These are phyloP conservation scores for Ditylenchus weischeri DNA, from an alignment of 2,888 invertebrate species.

Conservation along the genomic window DNA sequence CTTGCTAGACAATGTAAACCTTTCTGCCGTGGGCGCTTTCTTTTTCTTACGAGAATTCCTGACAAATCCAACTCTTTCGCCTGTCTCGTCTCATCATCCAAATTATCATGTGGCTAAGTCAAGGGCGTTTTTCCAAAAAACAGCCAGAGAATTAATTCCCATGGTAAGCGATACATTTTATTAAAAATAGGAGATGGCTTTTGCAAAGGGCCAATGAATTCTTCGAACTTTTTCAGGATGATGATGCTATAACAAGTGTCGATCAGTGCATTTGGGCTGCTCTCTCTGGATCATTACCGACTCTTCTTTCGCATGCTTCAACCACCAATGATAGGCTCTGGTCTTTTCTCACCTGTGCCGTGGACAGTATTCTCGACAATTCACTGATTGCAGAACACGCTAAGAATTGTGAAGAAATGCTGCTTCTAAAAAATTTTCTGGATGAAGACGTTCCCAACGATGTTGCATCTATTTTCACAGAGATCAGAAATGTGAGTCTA, in stretches of 20 bases:
- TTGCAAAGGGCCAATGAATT: neutral
- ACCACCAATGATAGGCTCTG: constrained; percentile 33
- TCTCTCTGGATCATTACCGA: constrained; percentile 27
- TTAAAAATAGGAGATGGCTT: too few species aligned
- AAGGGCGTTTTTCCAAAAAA: constrained; percentile 25
- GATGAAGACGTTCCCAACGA: constrained; percentile 28
- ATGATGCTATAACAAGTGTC: constrained; percentile 17
- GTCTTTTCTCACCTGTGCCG: constrained; percentile 34
- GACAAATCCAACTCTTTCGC: constrained; percentile 22
- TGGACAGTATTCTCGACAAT: constrained; percentile 19
- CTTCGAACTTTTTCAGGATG: constrained; percentile 9
- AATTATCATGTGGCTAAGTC: constrained; percentile 26
- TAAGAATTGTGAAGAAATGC: constrained; percentile 3
- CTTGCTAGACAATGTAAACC: constrained; percentile 22
- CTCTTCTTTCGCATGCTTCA: constrained; percentile 24
- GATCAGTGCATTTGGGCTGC: constrained; percentile 37
- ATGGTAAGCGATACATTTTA: constrained; percentile 1
- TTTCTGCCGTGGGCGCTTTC: constrained; percentile 22
- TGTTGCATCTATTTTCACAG: constrained; percentile 26
- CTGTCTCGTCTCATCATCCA: constrained; percentile 19
- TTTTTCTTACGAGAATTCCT: constrained; percentile 24
- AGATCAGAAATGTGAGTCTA: constrained; percentile 21
- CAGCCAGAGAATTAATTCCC: constrained; percentile 25
- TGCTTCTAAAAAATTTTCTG: constrained; percentile 11
- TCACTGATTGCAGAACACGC: constrained; percentile 6